Base-by-base conservation (phyloP, 2,797 vertebrate species). In the Astyanax mexicanus region DNA sequence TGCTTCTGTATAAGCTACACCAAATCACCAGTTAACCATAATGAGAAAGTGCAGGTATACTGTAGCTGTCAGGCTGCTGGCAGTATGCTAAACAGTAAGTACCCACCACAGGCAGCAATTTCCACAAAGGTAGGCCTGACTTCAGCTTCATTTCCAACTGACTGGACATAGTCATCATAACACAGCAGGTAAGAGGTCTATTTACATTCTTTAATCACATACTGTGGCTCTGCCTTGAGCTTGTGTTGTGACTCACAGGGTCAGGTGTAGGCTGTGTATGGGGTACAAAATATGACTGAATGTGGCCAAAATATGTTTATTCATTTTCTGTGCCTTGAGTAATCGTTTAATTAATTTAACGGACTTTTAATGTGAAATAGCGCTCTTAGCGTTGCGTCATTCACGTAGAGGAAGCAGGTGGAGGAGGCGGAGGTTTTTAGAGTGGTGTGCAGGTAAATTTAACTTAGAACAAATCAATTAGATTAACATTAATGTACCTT, bases 181-280 rank as follows among this genome's bases (percentile, higher is more conserved):
- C 47, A 64, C 4, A 13, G 35, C 3, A 74, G 60, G 49, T 3
- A 52, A 21, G 23, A 52, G 9, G 8, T 9, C 35, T 69, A 23
- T 61, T 52, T n/a, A 25, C 66, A 69, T 54, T 69, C 42, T 61
- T 75, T 27, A 75, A 25, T 40, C 35, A 40, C 23, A 60, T 51
- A 7, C n/a, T 21, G 7, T 17, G 11, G 32, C 55, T 69, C 44
- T 32, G 37, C 49, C 11, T 67, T n/a, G 10, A 57, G 52, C 44
- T 21, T 45, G 25, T 45, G 25, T 44, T 38, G 57, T 60, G 29
- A 67, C 62, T 57, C 42, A 57, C 27, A 0, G 11, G 10, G 49
- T 2, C 49, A 52, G 21, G 23, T 11, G 21, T 11, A 23, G 9
- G 4, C 8, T 0, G 19, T 21, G 8, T 10, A 12, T 6, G 6